A percentile compares a stretch with the other conserved stretches of the same genome.
These are phyloP conservation scores for Nomada hirtipes DNA, from an alignment of 2,888 invertebrate species.

Conservation along the genomic window DNA sequence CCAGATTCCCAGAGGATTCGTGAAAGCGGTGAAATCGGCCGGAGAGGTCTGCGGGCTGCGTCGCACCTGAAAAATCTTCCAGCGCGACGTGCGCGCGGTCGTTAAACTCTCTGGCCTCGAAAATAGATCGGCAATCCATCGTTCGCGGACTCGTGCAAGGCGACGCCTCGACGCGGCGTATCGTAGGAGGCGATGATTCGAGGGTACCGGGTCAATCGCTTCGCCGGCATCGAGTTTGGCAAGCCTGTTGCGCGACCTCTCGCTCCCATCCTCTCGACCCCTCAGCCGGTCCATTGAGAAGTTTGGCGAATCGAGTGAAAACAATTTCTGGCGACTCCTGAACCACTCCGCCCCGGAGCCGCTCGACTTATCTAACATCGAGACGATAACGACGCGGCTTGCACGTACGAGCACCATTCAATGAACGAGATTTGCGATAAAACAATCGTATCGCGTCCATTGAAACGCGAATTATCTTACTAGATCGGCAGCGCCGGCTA, in stretches of 20 bases:
- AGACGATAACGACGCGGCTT: background rate
- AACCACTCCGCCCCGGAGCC: background rate
- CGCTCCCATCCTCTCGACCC: background rate
- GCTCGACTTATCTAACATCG: background rate
- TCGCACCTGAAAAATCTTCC: too few relatives aligned
- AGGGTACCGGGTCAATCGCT: conserved; percentile 36
- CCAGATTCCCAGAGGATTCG: too few relatives aligned
- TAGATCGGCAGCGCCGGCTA: background rate
- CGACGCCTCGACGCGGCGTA: conserved; percentile 5
- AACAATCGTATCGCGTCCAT: background rate
- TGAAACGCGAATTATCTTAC: background rate
- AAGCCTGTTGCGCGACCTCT: conserved; percentile 27
- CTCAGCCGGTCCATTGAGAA: background rate
- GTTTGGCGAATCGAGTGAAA: too few relatives aligned
- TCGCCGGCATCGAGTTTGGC: conserved; percentile 29
- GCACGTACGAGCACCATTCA: background rate
- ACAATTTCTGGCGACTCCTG: background rate
- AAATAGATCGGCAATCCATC: background rate
- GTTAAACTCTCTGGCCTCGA: conserved; percentile 6
- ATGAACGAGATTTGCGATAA: background rate
- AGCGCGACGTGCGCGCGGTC: background rate
- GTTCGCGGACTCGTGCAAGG: background rate
- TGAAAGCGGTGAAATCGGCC: too few relatives aligned
- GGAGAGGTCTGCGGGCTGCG: too few relatives aligned
- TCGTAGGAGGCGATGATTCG: background rate